These are phyloP conservation scores for Yasuhikotakia modesta DNA, from an alignment of 2,797 vertebrate species.

Conservation along the genomic window DNA sequence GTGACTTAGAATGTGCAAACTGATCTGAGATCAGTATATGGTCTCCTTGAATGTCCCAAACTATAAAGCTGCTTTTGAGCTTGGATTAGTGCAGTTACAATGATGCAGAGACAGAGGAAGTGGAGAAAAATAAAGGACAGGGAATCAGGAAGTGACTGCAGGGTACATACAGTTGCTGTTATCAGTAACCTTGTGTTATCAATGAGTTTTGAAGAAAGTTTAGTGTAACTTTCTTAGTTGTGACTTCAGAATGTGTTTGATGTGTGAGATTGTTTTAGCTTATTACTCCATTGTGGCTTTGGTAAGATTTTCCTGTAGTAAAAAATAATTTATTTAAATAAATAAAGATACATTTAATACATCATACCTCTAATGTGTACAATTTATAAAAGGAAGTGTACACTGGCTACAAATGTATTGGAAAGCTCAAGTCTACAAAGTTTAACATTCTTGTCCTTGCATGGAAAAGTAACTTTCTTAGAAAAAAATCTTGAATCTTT, in stretches of 20 bases:
- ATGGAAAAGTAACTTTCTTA: not conserved
- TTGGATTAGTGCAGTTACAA: conserved; percentile 7
- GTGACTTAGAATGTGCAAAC: conserved; percentile 9
- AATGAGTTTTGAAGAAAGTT: not conserved
- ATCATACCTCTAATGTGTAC: too few relatives aligned
- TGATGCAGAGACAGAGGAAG: not conserved
- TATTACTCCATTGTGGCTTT: too few relatives aligned
- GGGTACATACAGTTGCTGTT: not conserved
- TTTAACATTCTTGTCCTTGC: too few relatives aligned
- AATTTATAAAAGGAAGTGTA: too few relatives aligned
- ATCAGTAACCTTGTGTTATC: not conserved
- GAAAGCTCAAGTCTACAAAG: too few relatives aligned
- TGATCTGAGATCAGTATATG: conserved; percentile 11
- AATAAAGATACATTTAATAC: too few relatives aligned
- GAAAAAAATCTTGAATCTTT: not conserved
- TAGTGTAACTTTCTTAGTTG: too few relatives aligned
- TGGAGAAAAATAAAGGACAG: not conserved
- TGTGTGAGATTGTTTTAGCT: too few relatives aligned
- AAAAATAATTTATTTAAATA: too few relatives aligned
- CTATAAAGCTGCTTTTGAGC: not conserved
- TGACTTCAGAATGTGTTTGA: too few relatives aligned
- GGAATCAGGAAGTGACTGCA: conserved; percentile 1
- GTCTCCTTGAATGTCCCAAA: not conserved
- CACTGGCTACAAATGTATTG: too few relatives aligned
- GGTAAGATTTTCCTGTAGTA: too few relatives aligned